Evolutionary conservation across 1,140 invertebrate species (phyloP).

Genomic region (Lepidurus packardi): DNA sequence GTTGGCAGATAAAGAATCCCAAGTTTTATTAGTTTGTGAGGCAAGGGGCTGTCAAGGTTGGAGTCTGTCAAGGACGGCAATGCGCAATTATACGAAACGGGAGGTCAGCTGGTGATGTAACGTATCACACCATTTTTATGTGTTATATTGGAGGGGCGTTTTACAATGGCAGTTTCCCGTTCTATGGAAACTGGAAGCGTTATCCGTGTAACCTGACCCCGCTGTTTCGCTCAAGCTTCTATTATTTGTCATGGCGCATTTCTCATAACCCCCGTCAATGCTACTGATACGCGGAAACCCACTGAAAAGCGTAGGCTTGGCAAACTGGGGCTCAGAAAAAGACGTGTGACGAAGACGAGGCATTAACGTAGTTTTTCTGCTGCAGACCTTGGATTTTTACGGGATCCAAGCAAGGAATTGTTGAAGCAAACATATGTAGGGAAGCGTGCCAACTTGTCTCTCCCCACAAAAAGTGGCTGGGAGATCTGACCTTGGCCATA

Average conservation of each 20-base stretch:
- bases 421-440: slow-evolving; percentile 23
- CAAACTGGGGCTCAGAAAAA: neutral
- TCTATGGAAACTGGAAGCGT: neutral
- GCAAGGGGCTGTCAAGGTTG: neutral
- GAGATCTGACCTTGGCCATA: slow-evolving; percentile 24
- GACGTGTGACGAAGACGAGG: neutral
- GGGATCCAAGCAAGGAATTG: neutral
- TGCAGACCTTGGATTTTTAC: neutral
- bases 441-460: neutral
- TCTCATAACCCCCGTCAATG: too few relatives aligned
- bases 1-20: neutral
- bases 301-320: neutral
- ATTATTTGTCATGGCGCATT: too few relatives aligned
- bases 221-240: too few relatives aligned
- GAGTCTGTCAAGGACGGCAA: slow-evolving; percentile 16
- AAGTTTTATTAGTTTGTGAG: neutral
- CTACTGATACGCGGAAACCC: neutral
- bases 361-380: neutral
- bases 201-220: too few relatives aligned
- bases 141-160: neutral
- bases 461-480: neutral
- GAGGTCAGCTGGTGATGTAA: slow-evolving; percentile 14
- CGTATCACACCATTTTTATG: neutral
- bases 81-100: neutral
- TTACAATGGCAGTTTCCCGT: neutral